phyloP scores from a whole-genome alignment of 2,797 vertebrate genomes.

The Hypotaenidia okinawae region DNA sequence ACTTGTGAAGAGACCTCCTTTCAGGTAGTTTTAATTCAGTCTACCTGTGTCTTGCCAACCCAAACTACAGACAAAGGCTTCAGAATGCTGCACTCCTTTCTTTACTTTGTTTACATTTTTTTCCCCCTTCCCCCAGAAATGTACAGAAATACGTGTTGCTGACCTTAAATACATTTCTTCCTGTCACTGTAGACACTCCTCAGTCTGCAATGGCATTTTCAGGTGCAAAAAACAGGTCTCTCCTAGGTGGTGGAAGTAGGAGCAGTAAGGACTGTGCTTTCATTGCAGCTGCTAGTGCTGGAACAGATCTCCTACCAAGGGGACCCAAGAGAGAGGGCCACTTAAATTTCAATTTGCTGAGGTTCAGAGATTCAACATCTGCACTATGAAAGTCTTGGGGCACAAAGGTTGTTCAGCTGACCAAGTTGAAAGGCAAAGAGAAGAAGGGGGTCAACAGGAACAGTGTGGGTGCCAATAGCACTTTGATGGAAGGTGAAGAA shows the following conservation, averaged over 20 bases:
- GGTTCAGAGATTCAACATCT: neutral
- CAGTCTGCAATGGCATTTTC: neutral
- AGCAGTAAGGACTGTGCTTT: neutral
- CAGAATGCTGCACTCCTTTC: neutral
- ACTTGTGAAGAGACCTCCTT: neutral
- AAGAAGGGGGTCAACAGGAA: neutral
- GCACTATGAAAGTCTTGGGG: neutral
- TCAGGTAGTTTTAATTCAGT: neutral
- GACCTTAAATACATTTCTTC: neutral
- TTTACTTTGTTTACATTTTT: neutral
- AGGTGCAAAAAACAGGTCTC: neutral
- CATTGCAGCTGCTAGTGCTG: neutral
- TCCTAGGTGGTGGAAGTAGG: neutral
- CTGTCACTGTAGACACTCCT: neutral
- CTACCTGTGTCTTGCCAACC: neutral
- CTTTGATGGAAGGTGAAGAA: neutral
- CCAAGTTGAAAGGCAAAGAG: neutral
- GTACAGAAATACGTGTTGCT: rapidly evolving
- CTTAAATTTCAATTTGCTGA: neutral
- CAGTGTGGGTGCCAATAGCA: neutral
- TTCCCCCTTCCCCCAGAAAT: neutral
- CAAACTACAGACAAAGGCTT: neutral
- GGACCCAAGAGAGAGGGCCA: neutral
- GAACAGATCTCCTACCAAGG: neutral
- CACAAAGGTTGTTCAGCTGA: neutral